Evolutionary conservation across 2,113 vertebrate species (phyloP).

Genomic region (Phylloscopus whistleri): DNA sequence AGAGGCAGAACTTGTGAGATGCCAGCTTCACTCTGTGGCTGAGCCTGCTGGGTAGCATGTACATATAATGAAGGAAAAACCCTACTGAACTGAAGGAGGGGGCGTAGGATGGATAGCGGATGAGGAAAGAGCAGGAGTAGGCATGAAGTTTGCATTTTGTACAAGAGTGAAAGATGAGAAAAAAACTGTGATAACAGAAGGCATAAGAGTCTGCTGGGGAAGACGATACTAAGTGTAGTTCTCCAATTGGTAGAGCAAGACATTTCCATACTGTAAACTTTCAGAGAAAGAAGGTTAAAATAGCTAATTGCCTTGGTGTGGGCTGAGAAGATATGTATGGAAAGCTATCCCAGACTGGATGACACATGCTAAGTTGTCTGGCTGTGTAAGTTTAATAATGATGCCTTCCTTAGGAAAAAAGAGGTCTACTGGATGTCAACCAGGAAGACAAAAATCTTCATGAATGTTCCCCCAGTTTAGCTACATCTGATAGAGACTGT

Average conservation of each 20-base stretch:
- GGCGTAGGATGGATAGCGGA: neutral
- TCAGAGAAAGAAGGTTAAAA: constrained; percentile 39
- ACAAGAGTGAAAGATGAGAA: neutral
- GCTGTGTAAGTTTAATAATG: constrained; percentile 7
- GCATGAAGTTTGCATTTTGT: constrained; percentile 2
- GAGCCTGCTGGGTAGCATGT: neutral
- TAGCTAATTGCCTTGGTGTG: constrained; percentile 45
- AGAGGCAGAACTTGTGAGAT: constrained; percentile 33
- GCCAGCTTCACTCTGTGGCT: constrained; percentile 9
- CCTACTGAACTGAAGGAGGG: neutral
- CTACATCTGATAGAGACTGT: neutral
- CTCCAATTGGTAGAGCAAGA: constrained; percentile 10
- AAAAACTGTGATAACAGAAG: constrained; percentile 47
- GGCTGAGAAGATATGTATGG: neutral
- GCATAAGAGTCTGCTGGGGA: constrained; percentile 9
- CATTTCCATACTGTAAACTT: constrained; percentile 47
- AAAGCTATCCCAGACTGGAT: constrained; percentile 21
- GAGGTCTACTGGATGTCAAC: neutral
- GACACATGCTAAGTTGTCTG: constrained; percentile 31
- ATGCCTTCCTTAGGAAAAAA: neutral
- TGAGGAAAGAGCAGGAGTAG: neutral
- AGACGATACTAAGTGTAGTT: neutral
- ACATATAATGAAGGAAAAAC: neutral
- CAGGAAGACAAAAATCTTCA: neutral
- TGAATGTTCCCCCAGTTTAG: neutral